These are phyloP conservation scores for Triops cancriformis DNA, from an alignment of 1,140 invertebrate genomes.

Conservation along the genomic window DNA sequence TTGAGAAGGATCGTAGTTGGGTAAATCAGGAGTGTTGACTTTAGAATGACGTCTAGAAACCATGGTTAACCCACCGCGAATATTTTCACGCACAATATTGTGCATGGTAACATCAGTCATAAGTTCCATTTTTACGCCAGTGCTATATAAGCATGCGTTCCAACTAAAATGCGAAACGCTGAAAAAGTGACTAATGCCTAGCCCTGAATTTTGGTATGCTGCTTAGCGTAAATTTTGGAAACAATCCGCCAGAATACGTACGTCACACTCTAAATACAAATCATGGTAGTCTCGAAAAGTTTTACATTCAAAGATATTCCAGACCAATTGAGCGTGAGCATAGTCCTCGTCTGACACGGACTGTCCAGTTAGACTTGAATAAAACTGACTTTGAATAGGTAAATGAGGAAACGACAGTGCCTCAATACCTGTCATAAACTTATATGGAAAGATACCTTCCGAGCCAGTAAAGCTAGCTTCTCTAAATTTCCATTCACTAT, in stretches of 20 bases:
- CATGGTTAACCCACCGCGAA: too few relatives aligned
- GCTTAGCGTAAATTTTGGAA: too few relatives aligned
- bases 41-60: neutral
- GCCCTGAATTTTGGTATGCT: neutral
- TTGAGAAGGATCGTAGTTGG: neutral
- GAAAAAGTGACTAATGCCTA: neutral
- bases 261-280: too few relatives aligned
- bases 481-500: neutral
- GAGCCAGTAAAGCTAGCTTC: neutral
- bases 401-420: too few relatives aligned
- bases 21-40: neutral
- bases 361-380: too few relatives aligned
- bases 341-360: neutral
- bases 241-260: too few relatives aligned
- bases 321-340: neutral
- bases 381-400: too few relatives aligned
- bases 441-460: neutral
- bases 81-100: neutral
- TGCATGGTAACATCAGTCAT: neutral
- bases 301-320: too few relatives aligned
- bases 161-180: neutral
- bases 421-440: too few relatives aligned
- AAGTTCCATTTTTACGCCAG: neutral
- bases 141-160: too few relatives aligned
- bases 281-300: too few relatives aligned